Evolutionary conservation across 2,888 invertebrate genomes (phyloP).

Genomic region (Ecliptopera silaceata): DNA sequence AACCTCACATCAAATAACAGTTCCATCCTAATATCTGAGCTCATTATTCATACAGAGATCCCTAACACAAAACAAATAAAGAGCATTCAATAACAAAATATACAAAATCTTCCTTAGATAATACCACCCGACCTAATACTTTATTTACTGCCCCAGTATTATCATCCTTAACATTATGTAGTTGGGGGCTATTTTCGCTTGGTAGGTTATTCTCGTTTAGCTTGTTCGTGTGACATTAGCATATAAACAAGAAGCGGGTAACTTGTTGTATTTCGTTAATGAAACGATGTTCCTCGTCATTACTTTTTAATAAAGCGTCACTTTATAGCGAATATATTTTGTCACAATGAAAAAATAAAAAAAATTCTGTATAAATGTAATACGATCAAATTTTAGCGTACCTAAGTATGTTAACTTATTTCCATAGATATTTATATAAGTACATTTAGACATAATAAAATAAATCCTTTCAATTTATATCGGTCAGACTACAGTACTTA

Average conservation of each 20-base stretch:
- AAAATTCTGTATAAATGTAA: too few species aligned
- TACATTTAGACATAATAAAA: too few species aligned
- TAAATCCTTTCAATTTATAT: too few species aligned
- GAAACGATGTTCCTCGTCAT: slow-evolving; percentile 35
- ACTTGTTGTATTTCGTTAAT: slow-evolving; percentile 38
- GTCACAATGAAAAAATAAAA: not conserved
- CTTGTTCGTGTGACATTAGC: slow-evolving; percentile 39
- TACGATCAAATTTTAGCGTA: too few species aligned
- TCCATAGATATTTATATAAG: too few species aligned
- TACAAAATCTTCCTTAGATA: slow-evolving; percentile 33
- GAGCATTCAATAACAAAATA: slow-evolving; percentile 33
- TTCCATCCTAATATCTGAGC: not conserved
- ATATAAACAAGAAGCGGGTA: slow-evolving; percentile 43
- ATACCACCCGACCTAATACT: slow-evolving; percentile 27
- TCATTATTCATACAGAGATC: slow-evolving; percentile 16
- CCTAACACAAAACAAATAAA: slow-evolving; percentile 28
- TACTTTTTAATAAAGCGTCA: slow-evolving; percentile 37
- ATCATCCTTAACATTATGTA: not conserved
- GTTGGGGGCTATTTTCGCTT: slow-evolving; percentile 11
- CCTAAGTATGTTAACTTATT: too few species aligned
- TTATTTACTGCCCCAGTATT: slow-evolving; percentile 4
- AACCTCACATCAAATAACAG: not conserved
- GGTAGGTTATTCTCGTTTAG: slow-evolving; percentile 23
- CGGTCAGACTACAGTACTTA: too few species aligned
- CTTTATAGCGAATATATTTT: slow-evolving; percentile 7